Evolutionary conservation across 2,113 vertebrate genomes (phyloP), one percentile per base, ranked within the genome.

Genomic region (Ranitomeya imitator): DNA sequence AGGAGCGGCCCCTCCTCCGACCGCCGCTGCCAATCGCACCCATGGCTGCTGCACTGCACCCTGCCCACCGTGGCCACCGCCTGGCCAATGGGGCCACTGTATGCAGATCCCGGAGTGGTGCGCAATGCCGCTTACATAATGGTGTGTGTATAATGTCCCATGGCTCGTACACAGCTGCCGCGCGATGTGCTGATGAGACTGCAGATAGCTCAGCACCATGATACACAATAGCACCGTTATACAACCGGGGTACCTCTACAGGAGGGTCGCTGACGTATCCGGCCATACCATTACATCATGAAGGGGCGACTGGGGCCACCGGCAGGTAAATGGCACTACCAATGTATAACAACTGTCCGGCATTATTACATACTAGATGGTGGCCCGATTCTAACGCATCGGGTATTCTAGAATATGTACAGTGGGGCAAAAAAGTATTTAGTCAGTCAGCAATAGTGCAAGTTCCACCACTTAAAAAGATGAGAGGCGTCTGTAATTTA

Each of bases 61-160:
- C 26, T 61, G 63, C 37, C 2, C 16, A 18, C 18, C 71, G 0
- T 7, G 37, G 21, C 79, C 60, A 26, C 11, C 77, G 37, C 51
- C 15, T 5, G 12, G n/a, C 84, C 69, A 31, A 57, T 59, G 84
- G 51, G 2, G 13, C 55, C 26, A 16, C 18, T 1, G 52, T 15
- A 57, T 59, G 67, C 23, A 26, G 61, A 74, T 61, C 14, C 6
- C 26, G 45, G 31, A 23, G 6, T 14, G 51, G 16, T 37, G 65
- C 83, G 55, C 65, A 8, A 52, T 31, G 83, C 52, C n/a, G 6
- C 65, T 85, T 85, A 85, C 73, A n/a, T 85, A 85, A 85, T 71
- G 14, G 67, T n/a, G n/a, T 45, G 71, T 73, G 23, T 61, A 51
- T 77, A 74, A 69, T 52, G 67, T 61, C 85, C 23, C 85, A 86